These are phyloP conservation scores for Glaucomys volans DNA, from an alignment of 2,113 vertebrate genomes.

Conservation along the genomic window DNA sequence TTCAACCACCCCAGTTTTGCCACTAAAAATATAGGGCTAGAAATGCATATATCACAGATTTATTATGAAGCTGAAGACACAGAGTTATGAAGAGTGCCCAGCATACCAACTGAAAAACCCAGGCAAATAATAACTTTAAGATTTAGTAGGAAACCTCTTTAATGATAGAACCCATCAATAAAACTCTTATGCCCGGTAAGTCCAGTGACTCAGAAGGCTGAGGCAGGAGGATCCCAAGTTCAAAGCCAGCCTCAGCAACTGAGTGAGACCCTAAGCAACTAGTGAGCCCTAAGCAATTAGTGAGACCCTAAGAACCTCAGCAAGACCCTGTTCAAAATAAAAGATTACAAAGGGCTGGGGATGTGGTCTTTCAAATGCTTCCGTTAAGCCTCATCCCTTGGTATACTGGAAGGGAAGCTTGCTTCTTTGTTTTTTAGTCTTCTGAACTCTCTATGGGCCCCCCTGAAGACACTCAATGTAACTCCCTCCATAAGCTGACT, in stretches of 20 bases:
- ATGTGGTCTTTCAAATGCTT: neutral
- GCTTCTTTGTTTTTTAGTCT: neutral
- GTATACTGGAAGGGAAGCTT: neutral
- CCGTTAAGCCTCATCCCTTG: neutral
- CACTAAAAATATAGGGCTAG: neutral
- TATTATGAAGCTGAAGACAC: neutral
- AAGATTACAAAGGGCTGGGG: too few relatives aligned
- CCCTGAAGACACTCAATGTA: neutral
- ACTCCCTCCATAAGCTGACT: neutral
- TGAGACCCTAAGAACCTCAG: too few relatives aligned
- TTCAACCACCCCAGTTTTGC: constrained; percentile 1
- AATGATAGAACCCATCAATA: too few relatives aligned
- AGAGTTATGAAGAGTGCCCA: neutral
- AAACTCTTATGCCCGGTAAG: too few relatives aligned
- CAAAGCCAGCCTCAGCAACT: too few relatives aligned
- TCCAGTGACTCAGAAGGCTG: too few relatives aligned
- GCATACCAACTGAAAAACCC: neutral
- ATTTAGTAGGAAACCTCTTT: too few relatives aligned
- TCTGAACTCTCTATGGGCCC: neutral
- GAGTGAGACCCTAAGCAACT: too few relatives aligned
- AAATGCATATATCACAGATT: neutral
- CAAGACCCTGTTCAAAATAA: too few relatives aligned
- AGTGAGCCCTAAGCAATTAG: too few relatives aligned
- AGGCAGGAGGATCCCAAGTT: too few relatives aligned
- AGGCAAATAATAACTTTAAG: neutral